phyloP scores from a whole-genome alignment of 2,888 invertebrate species.

The Harpagoxenus sublaevis region DNA sequence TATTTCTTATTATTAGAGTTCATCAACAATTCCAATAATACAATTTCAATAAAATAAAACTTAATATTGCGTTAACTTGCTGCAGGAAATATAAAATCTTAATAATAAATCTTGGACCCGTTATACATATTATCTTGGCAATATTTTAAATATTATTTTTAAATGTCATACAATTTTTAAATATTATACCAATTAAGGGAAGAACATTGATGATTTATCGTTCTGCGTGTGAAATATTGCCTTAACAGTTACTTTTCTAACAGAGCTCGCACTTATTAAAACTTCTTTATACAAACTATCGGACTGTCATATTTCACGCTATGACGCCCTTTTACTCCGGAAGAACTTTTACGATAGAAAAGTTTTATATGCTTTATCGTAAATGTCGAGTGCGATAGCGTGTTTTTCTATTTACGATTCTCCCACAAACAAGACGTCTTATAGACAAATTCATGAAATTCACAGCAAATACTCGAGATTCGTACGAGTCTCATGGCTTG shows the following conservation, averaged over 20 bases:
- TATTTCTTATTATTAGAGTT: not conserved
- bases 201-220: not conserved
- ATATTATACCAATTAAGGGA: not conserved
- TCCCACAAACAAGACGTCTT: not conserved
- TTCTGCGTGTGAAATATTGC: not conserved
- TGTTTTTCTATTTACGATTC: slow-evolving; percentile 8
- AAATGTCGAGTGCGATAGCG: not conserved
- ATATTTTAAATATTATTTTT: not conserved
- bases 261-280: slow-evolving; percentile 15
- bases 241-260: not conserved
- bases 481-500: not conserved
- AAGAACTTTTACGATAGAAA: slow-evolving; percentile 28
- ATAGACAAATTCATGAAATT: slow-evolving; percentile 22
- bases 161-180: not conserved
- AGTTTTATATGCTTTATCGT: slow-evolving; percentile 24
- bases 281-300: not conserved
- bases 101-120: not conserved
- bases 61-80: not conserved
- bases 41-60: not conserved
- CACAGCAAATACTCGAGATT: not conserved
- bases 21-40: not conserved
- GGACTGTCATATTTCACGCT: slow-evolving; percentile 4
- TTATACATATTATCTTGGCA: not conserved
- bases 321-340: not conserved
- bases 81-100: not conserved